Evolutionary conservation across 2,113 vertebrate genomes (phyloP), one percentile per base, ranked within the genome.

Genomic region (Macrotis lagotis): DNA sequence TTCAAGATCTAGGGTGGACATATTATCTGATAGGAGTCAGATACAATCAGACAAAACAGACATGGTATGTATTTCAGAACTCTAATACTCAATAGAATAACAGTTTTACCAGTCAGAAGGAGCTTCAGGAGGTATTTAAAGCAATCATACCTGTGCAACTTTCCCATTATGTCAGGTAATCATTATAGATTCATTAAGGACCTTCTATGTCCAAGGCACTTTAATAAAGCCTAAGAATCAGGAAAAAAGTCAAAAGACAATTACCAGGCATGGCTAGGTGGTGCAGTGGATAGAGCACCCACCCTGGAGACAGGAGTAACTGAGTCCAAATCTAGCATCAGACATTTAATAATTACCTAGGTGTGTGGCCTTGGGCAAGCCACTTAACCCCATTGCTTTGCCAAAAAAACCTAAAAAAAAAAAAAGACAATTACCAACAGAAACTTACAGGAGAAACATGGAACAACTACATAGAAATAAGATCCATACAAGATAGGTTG

Each of bases 61-160:
- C 97, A 97, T 96, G 95, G 96, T 95, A 96, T 96, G 94, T 97
- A 94, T 95, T 97, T 96, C 97, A 96, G 90, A 93, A 95, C 89
- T 96, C 95, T 94, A 74, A 95, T 83, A 44, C 7, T 83, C 19
- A 83, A 83, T 6, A 83, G 66, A 83, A 44, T 44, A 37, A 83
- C 66, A 44, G 37, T 4, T 44, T 44, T 8, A 7, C 44, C 66
- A 44, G 37, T 83, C 66, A 83, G n/a, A 83, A 74, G 37, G 66
- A 74, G 16, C 66, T 16, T 19, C 14, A 44, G 16, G 44, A 22
- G 16, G 37, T 22, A 59, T 59, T 59, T 59, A 31, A 28, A 26
- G 3, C 55, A 59, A 59, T 28, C 55, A 11, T 31, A 12, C 28
- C 5, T 44, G 6, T 19, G 5, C 16, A 83, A 24, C 5, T 7